Evolutionary conservation across 2,797 vertebrate genomes (phyloP).

Genomic region (Centroberyx gerrardi): DNA sequence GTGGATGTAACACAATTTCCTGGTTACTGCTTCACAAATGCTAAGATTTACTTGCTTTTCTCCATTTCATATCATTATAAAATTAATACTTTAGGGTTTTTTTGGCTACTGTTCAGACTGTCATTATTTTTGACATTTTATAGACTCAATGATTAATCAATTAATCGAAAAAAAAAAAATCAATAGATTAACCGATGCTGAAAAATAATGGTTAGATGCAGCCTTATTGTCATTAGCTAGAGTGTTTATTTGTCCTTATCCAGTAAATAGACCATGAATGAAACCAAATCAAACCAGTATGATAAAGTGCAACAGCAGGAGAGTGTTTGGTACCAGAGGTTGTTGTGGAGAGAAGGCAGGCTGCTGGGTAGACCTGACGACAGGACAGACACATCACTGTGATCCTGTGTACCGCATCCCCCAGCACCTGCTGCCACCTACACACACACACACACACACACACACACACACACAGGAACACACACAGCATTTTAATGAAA

Average conservation of each 20-base stretch:
- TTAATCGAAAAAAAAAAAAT: too few species aligned
- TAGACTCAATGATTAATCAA: too few species aligned
- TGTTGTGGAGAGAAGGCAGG: slow-evolving; percentile 67
- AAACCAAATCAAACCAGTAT: not conserved
- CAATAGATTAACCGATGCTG: too few species aligned
- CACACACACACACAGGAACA: slow-evolving; percentile 4
- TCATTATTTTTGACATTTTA: too few species aligned
- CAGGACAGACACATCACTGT: slow-evolving; percentile 22
- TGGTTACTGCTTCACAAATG: too few species aligned
- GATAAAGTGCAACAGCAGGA: not conserved
- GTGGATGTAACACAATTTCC: too few species aligned
- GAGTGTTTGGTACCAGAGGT: slow-evolving; percentile 68
- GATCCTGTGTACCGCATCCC: slow-evolving; percentile 47
- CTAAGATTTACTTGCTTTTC: too few species aligned
- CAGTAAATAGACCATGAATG: not conserved
- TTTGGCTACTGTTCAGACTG: too few species aligned
- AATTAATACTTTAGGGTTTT: too few species aligned
- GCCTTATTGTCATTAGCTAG: too few species aligned
- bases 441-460: slow-evolving; percentile 33
- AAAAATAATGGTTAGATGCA: not conserved
- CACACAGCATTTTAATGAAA: not conserved
- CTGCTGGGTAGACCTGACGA: slow-evolving; percentile 53
- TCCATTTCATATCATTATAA: too few species aligned
- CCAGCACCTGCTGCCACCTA: slow-evolving; percentile 65
- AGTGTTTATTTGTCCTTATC: slow-evolving; percentile 2